These are phyloP conservation scores for Lepus oiostolus DNA, from an alignment of 2,797 vertebrate species.

Conservation along the genomic window DNA sequence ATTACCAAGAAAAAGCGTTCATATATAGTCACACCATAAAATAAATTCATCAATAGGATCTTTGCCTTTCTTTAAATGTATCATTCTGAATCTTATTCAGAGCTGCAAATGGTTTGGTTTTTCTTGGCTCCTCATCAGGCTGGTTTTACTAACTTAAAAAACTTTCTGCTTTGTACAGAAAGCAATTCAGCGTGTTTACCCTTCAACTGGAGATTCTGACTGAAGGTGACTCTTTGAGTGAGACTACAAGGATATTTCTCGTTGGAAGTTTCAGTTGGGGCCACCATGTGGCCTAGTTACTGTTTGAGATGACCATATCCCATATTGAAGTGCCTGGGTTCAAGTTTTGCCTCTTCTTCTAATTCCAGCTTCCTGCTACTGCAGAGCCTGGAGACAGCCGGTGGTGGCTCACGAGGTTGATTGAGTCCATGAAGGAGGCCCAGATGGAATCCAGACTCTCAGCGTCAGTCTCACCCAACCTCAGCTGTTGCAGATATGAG, in stretches of 20 bases:
- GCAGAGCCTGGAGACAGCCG: no score
- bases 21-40: neutral
- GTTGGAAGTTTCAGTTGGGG: neutral
- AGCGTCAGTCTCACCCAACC: no score
- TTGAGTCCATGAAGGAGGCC: no score
- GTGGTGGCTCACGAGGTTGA: no score
- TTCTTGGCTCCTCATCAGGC: neutral
- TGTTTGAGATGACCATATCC: no score
- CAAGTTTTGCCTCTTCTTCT: no score
- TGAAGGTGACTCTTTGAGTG: neutral
- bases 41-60: neutral
- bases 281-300: no score
- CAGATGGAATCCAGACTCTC: no score
- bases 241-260: neutral
- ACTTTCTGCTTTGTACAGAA: neutral
- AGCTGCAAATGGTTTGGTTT: neutral
- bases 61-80: neutral
- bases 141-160: slow-evolving; percentile 29
- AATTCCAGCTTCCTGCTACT: no score
- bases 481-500: no score
- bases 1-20: neutral
- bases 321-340: no score
- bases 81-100: slow-evolving; percentile 16
- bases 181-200: neutral
- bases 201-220: neutral